These are phyloP conservation scores for Conger conger DNA, from an alignment of 2,113 vertebrate genomes.

Conservation along the genomic window DNA sequence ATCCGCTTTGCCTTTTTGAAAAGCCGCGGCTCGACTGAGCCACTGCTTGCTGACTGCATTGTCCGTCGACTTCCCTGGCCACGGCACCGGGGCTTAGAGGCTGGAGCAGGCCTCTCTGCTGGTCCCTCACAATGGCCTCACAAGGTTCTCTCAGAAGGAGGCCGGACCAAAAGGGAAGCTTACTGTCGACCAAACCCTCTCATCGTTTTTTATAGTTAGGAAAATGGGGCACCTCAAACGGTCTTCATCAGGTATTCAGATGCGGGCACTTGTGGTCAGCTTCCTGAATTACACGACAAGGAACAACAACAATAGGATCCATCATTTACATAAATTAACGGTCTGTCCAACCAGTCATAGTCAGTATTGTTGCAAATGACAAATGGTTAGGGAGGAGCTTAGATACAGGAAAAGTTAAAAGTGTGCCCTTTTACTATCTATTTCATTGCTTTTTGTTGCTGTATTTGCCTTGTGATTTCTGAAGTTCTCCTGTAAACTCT, in stretches of 20 bases:
- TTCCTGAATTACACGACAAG: too few species aligned
- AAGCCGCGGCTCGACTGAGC: background rate
- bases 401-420: background rate
- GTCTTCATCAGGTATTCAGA: too few species aligned
- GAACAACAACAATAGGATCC: background rate
- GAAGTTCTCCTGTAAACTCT: background rate
- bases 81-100: background rate
- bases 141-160: background rate
- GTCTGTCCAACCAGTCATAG: background rate
- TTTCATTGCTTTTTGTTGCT: background rate
- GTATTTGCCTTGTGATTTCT: background rate
- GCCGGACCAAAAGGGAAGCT: background rate
- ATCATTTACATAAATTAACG: background rate
- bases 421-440: background rate
- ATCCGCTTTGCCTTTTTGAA: constrained; percentile 6
- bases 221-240: too few species aligned
- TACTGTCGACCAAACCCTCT: background rate
- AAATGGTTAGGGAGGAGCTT: background rate
- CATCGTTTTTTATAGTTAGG: too few species aligned
- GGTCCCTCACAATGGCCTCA: background rate
- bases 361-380: background rate
- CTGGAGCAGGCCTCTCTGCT: background rate
- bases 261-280: background rate
- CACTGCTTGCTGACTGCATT: background rate
- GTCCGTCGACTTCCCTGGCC: background rate